Evolutionary conservation across 2,797 vertebrate genomes (phyloP).

Genomic region (Jordanella pulchra): DNA sequence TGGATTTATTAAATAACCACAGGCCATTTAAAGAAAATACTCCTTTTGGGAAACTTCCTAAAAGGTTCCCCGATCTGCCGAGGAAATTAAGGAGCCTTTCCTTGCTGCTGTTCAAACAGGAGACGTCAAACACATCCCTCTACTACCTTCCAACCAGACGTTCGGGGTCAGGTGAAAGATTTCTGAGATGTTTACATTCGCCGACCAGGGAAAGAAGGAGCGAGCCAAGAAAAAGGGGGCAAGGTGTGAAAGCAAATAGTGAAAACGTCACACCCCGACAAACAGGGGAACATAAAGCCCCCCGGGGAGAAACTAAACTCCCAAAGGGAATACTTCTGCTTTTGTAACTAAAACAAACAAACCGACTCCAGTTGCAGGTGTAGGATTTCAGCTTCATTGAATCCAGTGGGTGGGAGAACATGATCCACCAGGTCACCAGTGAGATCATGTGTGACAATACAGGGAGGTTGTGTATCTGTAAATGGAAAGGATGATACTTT

Average conservation of each 20-base stretch:
- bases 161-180: conserved; percentile 23
- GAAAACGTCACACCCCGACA: conserved; percentile 38
- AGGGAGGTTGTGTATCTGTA: conserved; percentile 19
- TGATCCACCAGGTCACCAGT: conserved; percentile 54
- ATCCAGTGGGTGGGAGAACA: conserved; percentile 51
- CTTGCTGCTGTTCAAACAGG: conserved; percentile 14
- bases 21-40: conserved; percentile 14
- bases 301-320: conserved; percentile 32
- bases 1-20: conserved; percentile 1
- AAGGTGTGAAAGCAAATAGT: conserved; percentile 14
- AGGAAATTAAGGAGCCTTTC: conserved; percentile 14
- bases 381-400: conserved; percentile 56
- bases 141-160: conserved; percentile 14
- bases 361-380: conserved; percentile 60
- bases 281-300: neutral
- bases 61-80: conserved; percentile 24
- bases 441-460: conserved; percentile 48
- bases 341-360: conserved; percentile 33
- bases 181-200: conserved; percentile 23
- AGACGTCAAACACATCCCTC: conserved; percentile 4
- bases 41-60: conserved; percentile 6
- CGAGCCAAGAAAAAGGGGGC: neutral
- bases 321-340: conserved; percentile 20
- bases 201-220: neutral
- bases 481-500: conserved; percentile 24